Percentiles rank a stretch among this genome's conserved stretches.
Conservation (phyloP, 1,140 invertebrate genomes). For the Euura saliciscinereae region DNA sequence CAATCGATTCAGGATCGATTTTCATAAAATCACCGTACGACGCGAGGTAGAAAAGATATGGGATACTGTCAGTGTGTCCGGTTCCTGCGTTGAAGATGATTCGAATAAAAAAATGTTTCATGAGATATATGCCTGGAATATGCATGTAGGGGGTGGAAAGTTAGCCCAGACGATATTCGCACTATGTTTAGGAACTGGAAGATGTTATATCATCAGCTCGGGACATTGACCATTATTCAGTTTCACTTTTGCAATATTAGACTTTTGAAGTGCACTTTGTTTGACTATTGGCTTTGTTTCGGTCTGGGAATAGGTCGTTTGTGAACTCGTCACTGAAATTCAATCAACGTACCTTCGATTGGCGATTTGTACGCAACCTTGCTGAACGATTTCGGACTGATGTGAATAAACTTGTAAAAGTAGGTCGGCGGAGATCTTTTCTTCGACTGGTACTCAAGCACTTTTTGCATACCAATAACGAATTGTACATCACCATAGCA, state of each 20-base stretch:
- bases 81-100: slow-evolving; percentile 29
- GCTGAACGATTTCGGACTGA: slow-evolving; percentile 18
- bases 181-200: background rate
- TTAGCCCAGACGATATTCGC: background rate
- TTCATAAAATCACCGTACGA: background rate
- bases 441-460: slow-evolving; percentile 47
- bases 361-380: slow-evolving; percentile 16
- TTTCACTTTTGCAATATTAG: slow-evolving; percentile 13
- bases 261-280: slow-evolving; percentile 2
- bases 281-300: too few relatives aligned
- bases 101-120: background rate
- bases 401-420: slow-evolving; percentile 56
- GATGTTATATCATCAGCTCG: too few relatives aligned
- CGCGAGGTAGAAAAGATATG: slow-evolving; percentile 29
- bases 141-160: background rate
- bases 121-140: background rate
- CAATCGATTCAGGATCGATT: slow-evolving; percentile 29
- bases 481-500: slow-evolving; percentile 55
- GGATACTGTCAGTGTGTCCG: slow-evolving; percentile 40
- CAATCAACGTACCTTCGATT: slow-evolving; percentile 27
- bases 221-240: background rate
- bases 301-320: too few relatives aligned
- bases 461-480: slow-evolving; percentile 43
- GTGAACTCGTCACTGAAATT: too few relatives aligned
- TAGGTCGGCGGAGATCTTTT: slow-evolving; percentile 43